These are phyloP conservation scores for Adela reaumurella DNA, from an alignment of 2,888 invertebrate species.

Conservation along the genomic window DNA sequence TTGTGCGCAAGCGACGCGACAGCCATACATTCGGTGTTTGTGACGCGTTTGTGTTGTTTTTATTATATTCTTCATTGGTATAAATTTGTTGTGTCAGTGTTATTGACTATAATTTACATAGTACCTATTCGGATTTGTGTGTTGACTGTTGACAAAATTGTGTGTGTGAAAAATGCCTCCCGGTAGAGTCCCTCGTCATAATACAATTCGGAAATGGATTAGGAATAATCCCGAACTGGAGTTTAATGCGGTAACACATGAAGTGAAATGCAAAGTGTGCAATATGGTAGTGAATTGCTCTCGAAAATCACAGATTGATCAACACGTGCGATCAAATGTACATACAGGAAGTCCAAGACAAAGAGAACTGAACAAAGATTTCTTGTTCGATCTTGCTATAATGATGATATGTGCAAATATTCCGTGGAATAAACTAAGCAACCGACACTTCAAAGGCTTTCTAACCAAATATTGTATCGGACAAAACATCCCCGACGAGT, in stretches of 20 bases:
- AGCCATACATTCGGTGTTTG: too few relatives aligned
- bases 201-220: too few relatives aligned
- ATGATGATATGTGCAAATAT: not conserved
- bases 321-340: too few relatives aligned
- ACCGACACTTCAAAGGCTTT: not conserved
- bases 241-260: not conserved
- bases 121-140: not conserved
- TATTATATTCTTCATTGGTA: not conserved
- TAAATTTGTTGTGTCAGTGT: not conserved
- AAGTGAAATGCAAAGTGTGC: not conserved
- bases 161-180: not conserved
- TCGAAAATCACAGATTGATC: not conserved
- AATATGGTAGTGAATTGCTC: not conserved
- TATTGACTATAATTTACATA: conserved; percentile 1
- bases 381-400: not conserved
- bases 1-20: too few relatives aligned
- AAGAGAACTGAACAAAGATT: not conserved
- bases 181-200: not conserved
- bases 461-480: conserved; percentile 1
- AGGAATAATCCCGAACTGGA: too few relatives aligned
- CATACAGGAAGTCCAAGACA: not conserved
- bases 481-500: not conserved
- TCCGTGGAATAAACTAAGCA: not conserved
- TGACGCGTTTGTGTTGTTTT: too few relatives aligned
- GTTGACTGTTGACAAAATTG: not conserved